phyloP scores from a whole-genome alignment of 2,888 invertebrate genomes.

The Melanostoma mellinum region DNA sequence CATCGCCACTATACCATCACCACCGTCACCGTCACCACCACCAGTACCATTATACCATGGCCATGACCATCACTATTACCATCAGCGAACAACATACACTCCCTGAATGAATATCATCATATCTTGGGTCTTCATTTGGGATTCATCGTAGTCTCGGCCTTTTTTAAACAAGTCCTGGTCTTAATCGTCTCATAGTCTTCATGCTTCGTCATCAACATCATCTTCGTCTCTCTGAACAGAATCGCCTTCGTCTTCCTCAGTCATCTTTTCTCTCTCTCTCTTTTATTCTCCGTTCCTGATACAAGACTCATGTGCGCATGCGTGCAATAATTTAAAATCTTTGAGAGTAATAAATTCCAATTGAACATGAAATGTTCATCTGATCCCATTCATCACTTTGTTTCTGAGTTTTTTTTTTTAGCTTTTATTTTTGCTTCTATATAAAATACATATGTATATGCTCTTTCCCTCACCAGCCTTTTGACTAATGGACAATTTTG shows the following conservation, averaged over 20 bases:
- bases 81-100: too few species aligned
- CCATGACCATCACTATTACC: too few species aligned
- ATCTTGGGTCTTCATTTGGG: conserved; percentile 10
- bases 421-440: too few species aligned
- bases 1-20: conserved; percentile 37
- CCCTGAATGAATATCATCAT: conserved; percentile 41
- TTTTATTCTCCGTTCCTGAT: not conserved
- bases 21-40: not conserved
- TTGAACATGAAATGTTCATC: conserved; percentile 73
- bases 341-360: conserved; percentile 73
- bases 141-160: not conserved
- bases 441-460: too few species aligned
- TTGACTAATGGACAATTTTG: too few species aligned
- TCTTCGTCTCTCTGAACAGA: conserved; percentile 18
- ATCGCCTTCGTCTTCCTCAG: conserved; percentile 15
- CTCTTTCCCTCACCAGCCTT: too few species aligned
- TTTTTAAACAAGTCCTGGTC: conserved; percentile 8
- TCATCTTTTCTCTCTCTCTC: conserved; percentile 22
- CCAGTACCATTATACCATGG: conserved; percentile 1
- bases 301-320: conserved; percentile 65
- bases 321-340: conserved; percentile 72
- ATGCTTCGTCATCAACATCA: conserved; percentile 18
- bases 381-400: conserved; percentile 73
- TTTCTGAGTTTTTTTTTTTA: not conserved
- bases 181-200: conserved; percentile 15